Conservation (phyloP, 2,113 vertebrate genomes). For the Hypanus sabinus region DNA sequence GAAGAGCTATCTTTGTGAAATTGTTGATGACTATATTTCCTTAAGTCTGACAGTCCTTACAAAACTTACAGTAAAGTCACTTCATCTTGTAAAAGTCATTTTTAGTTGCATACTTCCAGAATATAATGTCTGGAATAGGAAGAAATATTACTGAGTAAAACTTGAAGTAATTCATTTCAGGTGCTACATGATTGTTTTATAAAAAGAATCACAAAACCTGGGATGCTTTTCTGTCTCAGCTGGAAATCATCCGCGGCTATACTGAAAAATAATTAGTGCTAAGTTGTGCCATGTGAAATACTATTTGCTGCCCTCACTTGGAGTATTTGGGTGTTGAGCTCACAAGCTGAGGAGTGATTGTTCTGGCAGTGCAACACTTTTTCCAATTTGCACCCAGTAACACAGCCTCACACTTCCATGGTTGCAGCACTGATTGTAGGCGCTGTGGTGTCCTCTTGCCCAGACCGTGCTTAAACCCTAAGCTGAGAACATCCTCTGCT, state of each 20-base stretch:
- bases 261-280: conserved; percentile 21
- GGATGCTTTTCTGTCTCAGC: background rate
- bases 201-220: background rate
- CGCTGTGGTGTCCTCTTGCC: background rate
- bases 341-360: conserved; percentile 18
- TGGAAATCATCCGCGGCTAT: background rate
- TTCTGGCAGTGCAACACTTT: conserved; percentile 20
- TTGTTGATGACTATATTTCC: too few relatives aligned
- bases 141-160: background rate
- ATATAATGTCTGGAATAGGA: background rate
- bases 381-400: conserved; percentile 26
- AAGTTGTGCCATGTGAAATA: conserved; percentile 3
- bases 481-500: background rate
- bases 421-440: background rate
- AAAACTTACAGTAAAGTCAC: too few relatives aligned
- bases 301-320: conserved; percentile 4
- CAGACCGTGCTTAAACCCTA: conserved; percentile 7
- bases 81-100: background rate
- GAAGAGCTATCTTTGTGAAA: too few relatives aligned
- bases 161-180: background rate
- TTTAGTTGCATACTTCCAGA: background rate
- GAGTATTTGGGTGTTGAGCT: conserved; percentile 13
- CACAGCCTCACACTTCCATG: background rate
- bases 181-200: background rate
- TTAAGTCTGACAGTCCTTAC: too few relatives aligned